These are phyloP conservation scores for Sphaerophoria taeniata DNA, from an alignment of 2,888 invertebrate species.

Conservation along the genomic window DNA sequence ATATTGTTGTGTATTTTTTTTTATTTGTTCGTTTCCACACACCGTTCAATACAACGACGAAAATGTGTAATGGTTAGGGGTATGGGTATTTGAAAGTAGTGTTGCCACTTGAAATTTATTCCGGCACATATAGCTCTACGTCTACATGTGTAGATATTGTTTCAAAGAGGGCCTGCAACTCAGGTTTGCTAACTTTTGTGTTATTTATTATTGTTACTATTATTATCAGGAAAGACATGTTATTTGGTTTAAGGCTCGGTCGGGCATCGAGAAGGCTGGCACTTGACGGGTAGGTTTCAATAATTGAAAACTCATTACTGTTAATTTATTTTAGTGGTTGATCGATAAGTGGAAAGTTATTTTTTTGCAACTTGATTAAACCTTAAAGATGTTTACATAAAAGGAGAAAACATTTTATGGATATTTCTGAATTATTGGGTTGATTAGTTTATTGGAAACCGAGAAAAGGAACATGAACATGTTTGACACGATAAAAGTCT, in stretches of 20 bases:
- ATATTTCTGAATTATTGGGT: no score
- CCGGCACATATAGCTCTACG: neutral
- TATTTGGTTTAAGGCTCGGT: constrained; percentile 10
- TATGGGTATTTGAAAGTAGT: constrained; percentile 41
- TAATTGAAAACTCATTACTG: constrained; percentile 39
- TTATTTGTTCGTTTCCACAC: neutral
- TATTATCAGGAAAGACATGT: constrained; percentile 34
- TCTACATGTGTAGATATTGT: neutral
- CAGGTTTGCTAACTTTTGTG: constrained; percentile 37
- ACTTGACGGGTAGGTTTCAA: neutral
- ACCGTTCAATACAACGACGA: neutral
- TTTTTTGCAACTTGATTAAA: neutral
- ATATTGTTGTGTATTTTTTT: constrained; percentile 28
- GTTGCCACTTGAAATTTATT: constrained; percentile 53
- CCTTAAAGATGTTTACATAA: no score
- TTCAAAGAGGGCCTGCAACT: constrained; percentile 8
- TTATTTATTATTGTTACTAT: neutral
- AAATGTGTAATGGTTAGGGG: constrained; percentile 1
- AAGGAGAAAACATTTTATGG: no score
- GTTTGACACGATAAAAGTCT: no score
- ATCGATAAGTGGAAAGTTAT: neutral
- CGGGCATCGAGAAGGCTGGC: constrained; percentile 5
- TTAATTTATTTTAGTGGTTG: constrained; percentile 15
- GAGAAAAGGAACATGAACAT: no score
- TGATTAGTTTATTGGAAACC: no score